These are phyloP conservation scores for Sebastes diploproa DNA, from an alignment of 2,797 vertebrate species.

Conservation along the genomic window DNA sequence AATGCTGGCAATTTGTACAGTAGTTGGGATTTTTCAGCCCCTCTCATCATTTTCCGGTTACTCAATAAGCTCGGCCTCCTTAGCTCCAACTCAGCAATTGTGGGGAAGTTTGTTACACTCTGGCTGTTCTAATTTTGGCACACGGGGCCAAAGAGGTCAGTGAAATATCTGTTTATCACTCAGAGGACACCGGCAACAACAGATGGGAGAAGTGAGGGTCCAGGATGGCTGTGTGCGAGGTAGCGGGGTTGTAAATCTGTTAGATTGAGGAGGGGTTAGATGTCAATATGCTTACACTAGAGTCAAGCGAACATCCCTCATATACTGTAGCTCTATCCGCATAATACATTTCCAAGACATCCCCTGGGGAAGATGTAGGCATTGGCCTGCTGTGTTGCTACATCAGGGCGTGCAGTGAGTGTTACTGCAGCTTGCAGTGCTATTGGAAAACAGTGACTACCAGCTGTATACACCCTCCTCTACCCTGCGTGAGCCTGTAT, in stretches of 20 bases:
- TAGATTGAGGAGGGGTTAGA: conserved; percentile 58
- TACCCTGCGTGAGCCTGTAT: conserved; percentile 31
- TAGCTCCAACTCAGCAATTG: conserved; percentile 41
- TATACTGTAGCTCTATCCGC: conserved; percentile 49
- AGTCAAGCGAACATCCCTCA: conserved; percentile 54
- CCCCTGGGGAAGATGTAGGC: conserved; percentile 50
- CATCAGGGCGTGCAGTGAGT: conserved; percentile 52
- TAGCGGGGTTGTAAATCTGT: conserved; percentile 54
- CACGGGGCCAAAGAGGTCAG: conserved; percentile 40
- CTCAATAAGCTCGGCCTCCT: conserved; percentile 34
- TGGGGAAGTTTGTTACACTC: conserved; percentile 27
- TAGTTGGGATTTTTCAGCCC: conserved; percentile 46
- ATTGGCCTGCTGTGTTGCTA: conserved; percentile 57
- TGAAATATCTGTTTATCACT: conserved; percentile 38
- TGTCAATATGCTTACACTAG: conserved; percentile 60
- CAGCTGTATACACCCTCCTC: conserved; percentile 45
- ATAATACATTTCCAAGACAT: conserved; percentile 52
- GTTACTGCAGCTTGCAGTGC: conserved; percentile 61
- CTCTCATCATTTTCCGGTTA: conserved; percentile 47
- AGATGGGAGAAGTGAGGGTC: conserved; percentile 36
- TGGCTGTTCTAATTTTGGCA: conserved; percentile 29
- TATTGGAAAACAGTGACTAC: conserved; percentile 39
- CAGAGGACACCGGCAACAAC: conserved; percentile 33
- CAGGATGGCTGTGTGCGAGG: conserved; percentile 3
- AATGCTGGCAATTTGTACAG: conserved; percentile 41